Conservation (phyloP, 1,140 invertebrate genomes). For the Monochamus saltuarius region DNA sequence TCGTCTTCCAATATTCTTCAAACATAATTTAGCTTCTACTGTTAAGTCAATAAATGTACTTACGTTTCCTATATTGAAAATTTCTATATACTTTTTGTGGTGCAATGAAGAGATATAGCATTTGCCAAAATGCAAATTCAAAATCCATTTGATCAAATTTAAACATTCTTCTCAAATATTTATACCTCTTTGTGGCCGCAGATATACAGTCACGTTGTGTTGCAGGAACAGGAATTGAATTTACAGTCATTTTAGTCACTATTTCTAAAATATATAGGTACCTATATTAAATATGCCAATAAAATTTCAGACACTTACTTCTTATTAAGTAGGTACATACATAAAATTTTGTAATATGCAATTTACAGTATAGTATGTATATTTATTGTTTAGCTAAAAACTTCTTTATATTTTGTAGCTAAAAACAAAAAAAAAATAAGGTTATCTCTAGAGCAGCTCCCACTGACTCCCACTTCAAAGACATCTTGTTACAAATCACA, state of each 20-base stretch:
- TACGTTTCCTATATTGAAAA: constrained; percentile 97
- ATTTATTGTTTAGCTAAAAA: too few relatives aligned
- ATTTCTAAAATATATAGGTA: neutral
- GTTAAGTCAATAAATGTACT: constrained; percentile 55
- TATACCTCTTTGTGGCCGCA: constrained; percentile 88
- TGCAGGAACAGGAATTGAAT: constrained; percentile 57
- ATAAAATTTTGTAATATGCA: too few relatives aligned
- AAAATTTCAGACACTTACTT: too few relatives aligned
- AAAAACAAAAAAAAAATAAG: too few relatives aligned
- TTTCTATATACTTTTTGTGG: constrained; percentile 98
- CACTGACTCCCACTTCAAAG: too few relatives aligned
- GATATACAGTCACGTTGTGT: constrained; percentile 72
- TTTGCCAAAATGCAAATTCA: constrained; percentile 98
- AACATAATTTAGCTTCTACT: neutral
- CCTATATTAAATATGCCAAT: too few relatives aligned
- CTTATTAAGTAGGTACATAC: too few relatives aligned
- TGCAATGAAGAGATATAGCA: constrained; percentile 91
- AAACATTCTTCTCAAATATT: constrained; percentile 85
- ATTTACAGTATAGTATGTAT: too few relatives aligned
- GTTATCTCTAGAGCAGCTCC: too few relatives aligned
- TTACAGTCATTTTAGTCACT: constrained; percentile 7
- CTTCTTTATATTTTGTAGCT: too few relatives aligned
- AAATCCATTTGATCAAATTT: constrained; percentile 99
- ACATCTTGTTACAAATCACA: too few relatives aligned
- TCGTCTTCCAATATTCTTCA: too few relatives aligned